These are phyloP conservation scores for Sterrhoptilus dennistouni DNA, from an alignment of 2,113 vertebrate species.

Conservation along the genomic window DNA sequence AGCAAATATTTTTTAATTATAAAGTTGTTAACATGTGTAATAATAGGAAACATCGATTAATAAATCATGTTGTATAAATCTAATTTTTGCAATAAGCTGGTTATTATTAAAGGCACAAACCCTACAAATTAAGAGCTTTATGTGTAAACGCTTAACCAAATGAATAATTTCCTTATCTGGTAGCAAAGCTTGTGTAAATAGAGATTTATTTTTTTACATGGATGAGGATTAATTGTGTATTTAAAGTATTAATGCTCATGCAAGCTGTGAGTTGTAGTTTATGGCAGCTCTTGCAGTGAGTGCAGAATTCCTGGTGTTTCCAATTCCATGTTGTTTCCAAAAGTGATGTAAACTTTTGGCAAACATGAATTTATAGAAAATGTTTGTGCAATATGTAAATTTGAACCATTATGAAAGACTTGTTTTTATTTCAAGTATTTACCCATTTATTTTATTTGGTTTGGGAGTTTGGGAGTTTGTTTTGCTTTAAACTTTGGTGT, in stretches of 20 bases:
- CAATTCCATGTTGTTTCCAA: background rate
- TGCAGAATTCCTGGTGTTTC: background rate
- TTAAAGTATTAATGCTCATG: background rate
- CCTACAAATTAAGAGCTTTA: background rate
- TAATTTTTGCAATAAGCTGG: background rate
- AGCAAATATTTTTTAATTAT: background rate
- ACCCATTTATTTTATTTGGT: background rate
- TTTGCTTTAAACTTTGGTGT: background rate
- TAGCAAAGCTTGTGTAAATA: background rate
- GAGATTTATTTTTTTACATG: background rate
- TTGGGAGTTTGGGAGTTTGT: accelerated
- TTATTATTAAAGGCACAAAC: slow-evolving; percentile 1
- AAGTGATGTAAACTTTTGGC: background rate
- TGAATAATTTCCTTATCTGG: background rate
- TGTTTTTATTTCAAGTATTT: background rate
- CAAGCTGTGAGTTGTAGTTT: background rate
- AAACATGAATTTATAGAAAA: background rate
- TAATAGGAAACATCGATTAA: background rate
- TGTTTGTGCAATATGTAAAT: background rate
- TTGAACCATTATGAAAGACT: background rate
- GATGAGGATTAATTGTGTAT: background rate
- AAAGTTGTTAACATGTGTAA: background rate
- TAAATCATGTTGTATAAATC: background rate
- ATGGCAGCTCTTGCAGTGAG: background rate
- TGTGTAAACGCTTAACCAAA: background rate